These are phyloP conservation scores for Zingel zingel DNA, from an alignment of 2,113 vertebrate genomes.

Conservation along the genomic window DNA sequence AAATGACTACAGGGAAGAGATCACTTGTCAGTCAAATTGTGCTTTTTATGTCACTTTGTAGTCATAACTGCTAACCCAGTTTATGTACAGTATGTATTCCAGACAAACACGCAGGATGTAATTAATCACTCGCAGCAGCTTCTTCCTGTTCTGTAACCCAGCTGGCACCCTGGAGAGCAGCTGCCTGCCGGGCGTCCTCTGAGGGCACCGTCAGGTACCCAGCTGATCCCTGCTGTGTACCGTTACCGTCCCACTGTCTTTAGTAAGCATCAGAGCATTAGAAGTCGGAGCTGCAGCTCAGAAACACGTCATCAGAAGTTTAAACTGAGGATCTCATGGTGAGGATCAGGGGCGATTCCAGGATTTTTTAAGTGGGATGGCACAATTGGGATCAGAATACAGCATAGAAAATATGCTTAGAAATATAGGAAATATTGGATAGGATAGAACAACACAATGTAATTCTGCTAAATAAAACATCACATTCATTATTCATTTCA, in stretches of 20 bases:
- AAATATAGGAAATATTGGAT: too few species aligned
- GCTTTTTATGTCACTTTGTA: neutral
- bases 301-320: neutral
- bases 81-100: neutral
- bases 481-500: too few species aligned
- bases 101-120: neutral
- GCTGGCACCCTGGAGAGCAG: neutral
- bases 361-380: too few species aligned
- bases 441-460: too few species aligned
- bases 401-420: too few species aligned
- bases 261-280: neutral
- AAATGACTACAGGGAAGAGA: neutral
- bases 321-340: neutral
- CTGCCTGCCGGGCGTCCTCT: neutral
- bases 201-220: neutral
- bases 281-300: neutral
- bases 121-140: neutral
- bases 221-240: slow-evolving; percentile 1
- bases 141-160: neutral
- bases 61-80: neutral
- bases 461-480: too few species aligned
- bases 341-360: neutral
- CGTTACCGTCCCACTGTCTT: neutral
- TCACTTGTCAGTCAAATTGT: neutral
- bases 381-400: too few species aligned